These are phyloP conservation scores for Anaspis maculata DNA, from an alignment of 2,888 invertebrate genomes.

Conservation along the genomic window DNA sequence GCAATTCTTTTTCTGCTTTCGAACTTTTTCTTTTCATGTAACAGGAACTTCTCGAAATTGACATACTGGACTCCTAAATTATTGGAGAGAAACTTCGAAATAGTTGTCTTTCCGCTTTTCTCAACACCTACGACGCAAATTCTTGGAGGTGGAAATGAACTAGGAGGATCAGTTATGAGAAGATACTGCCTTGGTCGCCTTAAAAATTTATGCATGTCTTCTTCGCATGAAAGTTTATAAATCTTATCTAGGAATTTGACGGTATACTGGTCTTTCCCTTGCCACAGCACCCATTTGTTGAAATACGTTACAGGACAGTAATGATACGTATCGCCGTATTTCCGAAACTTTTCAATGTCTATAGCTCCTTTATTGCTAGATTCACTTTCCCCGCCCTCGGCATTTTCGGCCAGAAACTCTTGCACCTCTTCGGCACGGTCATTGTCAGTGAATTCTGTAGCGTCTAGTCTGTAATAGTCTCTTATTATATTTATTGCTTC, in stretches of 20 bases:
- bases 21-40: not conserved
- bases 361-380: no score
- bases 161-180: constrained; percentile 41
- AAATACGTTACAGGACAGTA: constrained; percentile 56
- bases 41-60: constrained; percentile 37
- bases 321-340: constrained; percentile 49
- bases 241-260: constrained; percentile 47
- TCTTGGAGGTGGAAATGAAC: constrained; percentile 45
- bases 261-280: constrained; percentile 50
- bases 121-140: constrained; percentile 51
- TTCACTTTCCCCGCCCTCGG: constrained; percentile 25
- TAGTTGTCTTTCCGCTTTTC: constrained; percentile 48
- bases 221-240: constrained; percentile 47
- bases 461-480: constrained; percentile 36
- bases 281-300: constrained; percentile 49
- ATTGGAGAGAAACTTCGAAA: constrained; percentile 45
- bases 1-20: not conserved
- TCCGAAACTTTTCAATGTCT: not conserved
- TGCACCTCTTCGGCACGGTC: constrained; percentile 44
- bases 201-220: constrained; percentile 45
- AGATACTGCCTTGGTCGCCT: constrained; percentile 46
- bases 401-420: constrained; percentile 41
- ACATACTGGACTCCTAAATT: constrained; percentile 50
- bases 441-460: constrained; percentile 44
- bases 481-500: constrained; percentile 31